Percentiles rank a stretch among this genome's conserved stretches.
Conservation (phyloP, 2,888 invertebrate genomes). For the Stenoptilia bipunctidactyla region DNA sequence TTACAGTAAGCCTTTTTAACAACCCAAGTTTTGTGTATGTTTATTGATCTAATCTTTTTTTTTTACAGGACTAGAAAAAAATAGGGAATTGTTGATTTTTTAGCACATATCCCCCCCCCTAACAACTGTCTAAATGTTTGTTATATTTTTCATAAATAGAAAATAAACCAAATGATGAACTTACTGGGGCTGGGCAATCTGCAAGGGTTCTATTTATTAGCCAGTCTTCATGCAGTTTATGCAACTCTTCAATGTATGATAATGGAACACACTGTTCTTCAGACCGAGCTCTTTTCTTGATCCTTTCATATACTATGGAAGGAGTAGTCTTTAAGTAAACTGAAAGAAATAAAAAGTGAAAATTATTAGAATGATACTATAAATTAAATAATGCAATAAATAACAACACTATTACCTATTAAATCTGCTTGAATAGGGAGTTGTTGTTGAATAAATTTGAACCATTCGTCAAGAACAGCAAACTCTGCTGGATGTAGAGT, state of each 20-base stretch:
- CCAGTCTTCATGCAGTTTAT: constrained; percentile 82
- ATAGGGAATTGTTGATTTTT: too few species aligned
- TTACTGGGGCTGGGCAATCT: constrained; percentile 76
- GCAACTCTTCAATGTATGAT: constrained; percentile 84
- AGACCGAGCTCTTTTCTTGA: constrained; percentile 79
- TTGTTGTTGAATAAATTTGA: constrained; percentile 80
- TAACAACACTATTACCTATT: constrained; percentile 83
- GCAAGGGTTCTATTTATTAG: constrained; percentile 70
- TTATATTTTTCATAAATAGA: too few species aligned
- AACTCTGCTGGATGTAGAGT: constrained; percentile 82
- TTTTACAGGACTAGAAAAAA: too few species aligned
- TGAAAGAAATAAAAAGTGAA: too few species aligned
- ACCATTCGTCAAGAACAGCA: constrained; percentile 89
- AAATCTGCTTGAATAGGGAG: constrained; percentile 85
- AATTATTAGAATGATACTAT: neutral
- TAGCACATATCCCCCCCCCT: too few species aligned
- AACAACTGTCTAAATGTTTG: too few species aligned
- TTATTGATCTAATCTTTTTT: too few species aligned
- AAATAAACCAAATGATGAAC: too few species aligned
- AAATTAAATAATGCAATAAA: neutral
- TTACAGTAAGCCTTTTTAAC: too few species aligned
- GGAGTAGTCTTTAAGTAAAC: constrained; percentile 78
- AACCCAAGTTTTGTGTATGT: too few species aligned
- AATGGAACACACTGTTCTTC: constrained; percentile 87
- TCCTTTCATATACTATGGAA: constrained; percentile 77